Conservation (phyloP, 2,888 invertebrate species). For the Tachina fera region DNA sequence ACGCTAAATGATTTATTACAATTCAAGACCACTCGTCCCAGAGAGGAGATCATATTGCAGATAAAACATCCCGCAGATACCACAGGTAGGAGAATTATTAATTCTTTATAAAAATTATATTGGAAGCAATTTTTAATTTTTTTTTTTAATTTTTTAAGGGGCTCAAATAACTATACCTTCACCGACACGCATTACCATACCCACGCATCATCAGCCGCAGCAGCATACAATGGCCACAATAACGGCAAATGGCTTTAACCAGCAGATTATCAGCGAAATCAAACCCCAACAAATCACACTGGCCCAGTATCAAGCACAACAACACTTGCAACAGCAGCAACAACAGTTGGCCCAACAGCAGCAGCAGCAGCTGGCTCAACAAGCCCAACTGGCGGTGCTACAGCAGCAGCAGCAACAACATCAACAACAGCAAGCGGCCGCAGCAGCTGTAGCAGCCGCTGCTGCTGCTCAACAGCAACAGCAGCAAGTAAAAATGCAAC, state of each 20-base stretch:
- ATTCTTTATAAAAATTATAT: neutral
- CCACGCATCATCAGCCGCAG: constrained; percentile 75
- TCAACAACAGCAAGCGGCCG: constrained; percentile 74
- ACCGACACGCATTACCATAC: constrained; percentile 76
- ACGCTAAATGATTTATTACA: constrained; percentile 81
- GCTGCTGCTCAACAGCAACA: constrained; percentile 70
- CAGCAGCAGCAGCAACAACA: constrained; percentile 76
- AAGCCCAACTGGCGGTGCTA: constrained; percentile 73
- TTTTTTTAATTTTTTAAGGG: constrained; percentile 70
- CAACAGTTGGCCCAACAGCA: constrained; percentile 74
- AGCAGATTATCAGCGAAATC: constrained; percentile 81
- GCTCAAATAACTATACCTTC: constrained; percentile 80
- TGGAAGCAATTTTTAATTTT: neutral
- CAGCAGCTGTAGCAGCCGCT: constrained; percentile 64
- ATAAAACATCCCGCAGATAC: constrained; percentile 80
- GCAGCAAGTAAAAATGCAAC: constrained; percentile 78
- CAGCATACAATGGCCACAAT: constrained; percentile 80
- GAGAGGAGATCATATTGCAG: constrained; percentile 81
- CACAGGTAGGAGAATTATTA: constrained; percentile 73
- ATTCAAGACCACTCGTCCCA: constrained; percentile 79
- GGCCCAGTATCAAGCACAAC: constrained; percentile 81
- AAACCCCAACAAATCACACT: constrained; percentile 80
- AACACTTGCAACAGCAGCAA: constrained; percentile 77
- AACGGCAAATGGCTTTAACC: constrained; percentile 80
- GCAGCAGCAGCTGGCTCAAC: constrained; percentile 72